Evolutionary conservation across 1,140 invertebrate species (phyloP).

Genomic region (Atta texana): DNA sequence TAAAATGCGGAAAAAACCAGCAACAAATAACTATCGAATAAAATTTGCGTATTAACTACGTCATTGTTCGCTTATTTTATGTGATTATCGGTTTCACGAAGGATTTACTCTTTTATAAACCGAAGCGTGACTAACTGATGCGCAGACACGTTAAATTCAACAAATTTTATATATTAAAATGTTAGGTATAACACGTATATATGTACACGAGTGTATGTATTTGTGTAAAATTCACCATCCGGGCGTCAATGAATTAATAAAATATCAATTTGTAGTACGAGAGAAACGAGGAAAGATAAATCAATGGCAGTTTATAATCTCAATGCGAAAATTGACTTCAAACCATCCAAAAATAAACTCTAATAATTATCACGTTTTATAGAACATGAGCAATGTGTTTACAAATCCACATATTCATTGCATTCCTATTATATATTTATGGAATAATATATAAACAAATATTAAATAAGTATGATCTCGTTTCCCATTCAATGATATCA

Average conservation of each 20-base stretch:
- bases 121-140: background rate
- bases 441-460: background rate
- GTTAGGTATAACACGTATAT: background rate
- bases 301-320: background rate
- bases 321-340: background rate
- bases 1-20: slow-evolving; percentile 7
- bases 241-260: slow-evolving; percentile 10
- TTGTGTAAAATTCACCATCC: background rate
- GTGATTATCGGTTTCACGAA: slow-evolving; percentile 23
- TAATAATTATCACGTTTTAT: background rate
- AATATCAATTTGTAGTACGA: background rate
- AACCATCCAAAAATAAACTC: background rate
- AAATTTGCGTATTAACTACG: slow-evolving; percentile 44
- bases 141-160: slow-evolving; percentile 6
- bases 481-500: background rate
- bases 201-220: too few species aligned
- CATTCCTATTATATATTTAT: background rate
- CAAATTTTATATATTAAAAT: background rate
- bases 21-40: slow-evolving; percentile 1
- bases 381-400: background rate
- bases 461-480: background rate
- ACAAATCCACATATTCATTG: background rate
- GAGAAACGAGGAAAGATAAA: background rate
- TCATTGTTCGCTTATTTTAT: slow-evolving; percentile 3
- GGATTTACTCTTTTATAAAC: slow-evolving; percentile 25